Evolutionary conservation across 2,797 vertebrate species (phyloP).

Genomic region (Lagorchestes hirsutus): DNA sequence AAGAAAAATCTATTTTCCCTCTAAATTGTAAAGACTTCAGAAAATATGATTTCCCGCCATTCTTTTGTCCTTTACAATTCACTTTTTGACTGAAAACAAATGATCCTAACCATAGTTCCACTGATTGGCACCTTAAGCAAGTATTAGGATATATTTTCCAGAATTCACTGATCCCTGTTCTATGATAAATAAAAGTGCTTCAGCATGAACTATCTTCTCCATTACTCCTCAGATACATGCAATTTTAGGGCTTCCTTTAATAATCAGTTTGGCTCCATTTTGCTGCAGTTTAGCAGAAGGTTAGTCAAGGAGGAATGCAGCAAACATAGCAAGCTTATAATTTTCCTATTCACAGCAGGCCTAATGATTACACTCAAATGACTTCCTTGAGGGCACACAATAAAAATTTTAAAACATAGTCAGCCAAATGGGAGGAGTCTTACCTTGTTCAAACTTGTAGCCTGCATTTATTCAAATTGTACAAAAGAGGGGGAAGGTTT

Average conservation of each 20-base stretch:
- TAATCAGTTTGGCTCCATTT: constrained; percentile 43
- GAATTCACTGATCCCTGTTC: constrained; percentile 40
- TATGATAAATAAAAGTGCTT: constrained; percentile 40
- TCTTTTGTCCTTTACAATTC: constrained; percentile 39
- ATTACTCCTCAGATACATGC: constrained; percentile 34
- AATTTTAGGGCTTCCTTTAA: constrained; percentile 46
- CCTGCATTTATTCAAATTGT: constrained; percentile 64
- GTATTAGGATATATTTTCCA: constrained; percentile 34
- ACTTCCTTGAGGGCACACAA: constrained; percentile 62
- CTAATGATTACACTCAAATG: constrained; percentile 67
- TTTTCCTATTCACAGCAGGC: constrained; percentile 68
- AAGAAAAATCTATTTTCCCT: constrained; percentile 2
- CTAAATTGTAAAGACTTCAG: not conserved
- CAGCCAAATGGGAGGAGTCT: constrained; percentile 70
- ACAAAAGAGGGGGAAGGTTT: constrained; percentile 64
- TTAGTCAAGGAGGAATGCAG: constrained; percentile 57
- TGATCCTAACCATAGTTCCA: constrained; percentile 20
- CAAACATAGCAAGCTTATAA: constrained; percentile 59
- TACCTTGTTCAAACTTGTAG: constrained; percentile 77
- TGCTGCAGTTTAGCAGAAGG: constrained; percentile 67
- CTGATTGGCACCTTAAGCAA: not conserved
- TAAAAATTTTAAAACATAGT: constrained; percentile 64
- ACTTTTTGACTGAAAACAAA: constrained; percentile 35
- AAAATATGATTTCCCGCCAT: not conserved
- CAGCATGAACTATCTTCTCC: constrained; percentile 40